phyloP scores from a whole-genome alignment of 2,797 vertebrate genomes.

The Poeciliopsis paucimaculata region DNA sequence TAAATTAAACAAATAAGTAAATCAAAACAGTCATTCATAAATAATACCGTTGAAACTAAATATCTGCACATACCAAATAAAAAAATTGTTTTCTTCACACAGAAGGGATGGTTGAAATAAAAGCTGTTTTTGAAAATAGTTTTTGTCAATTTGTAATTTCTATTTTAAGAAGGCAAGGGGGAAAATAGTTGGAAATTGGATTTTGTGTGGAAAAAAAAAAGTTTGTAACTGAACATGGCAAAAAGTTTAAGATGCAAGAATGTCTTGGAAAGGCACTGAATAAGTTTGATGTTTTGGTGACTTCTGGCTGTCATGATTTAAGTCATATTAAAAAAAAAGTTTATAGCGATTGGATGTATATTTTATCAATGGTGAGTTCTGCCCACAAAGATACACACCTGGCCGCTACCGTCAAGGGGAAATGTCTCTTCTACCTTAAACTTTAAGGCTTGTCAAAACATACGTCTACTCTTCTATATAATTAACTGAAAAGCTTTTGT shows the following conservation, averaged over 20 bases:
- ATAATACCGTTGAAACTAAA: too few relatives aligned
- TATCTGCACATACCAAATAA: too few relatives aligned
- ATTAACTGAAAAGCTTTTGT: background rate
- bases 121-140: too few relatives aligned
- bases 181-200: too few relatives aligned
- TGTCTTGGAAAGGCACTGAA: background rate
- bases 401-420: background rate
- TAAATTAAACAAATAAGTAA: too few relatives aligned
- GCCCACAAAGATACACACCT: background rate
- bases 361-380: background rate
- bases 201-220: too few relatives aligned
- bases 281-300: background rate
- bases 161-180: too few relatives aligned
- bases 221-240: background rate
- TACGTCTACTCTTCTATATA: background rate
- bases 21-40: too few relatives aligned
- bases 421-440: background rate
- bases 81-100: too few relatives aligned
- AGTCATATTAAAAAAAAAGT: background rate
- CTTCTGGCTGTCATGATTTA: background rate
- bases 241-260: background rate
- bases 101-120: too few relatives aligned
- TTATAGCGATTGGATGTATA: background rate
- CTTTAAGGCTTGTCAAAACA: background rate
- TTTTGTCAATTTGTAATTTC: too few relatives aligned